Base-by-base conservation (phyloP, 2,888 invertebrate species). In the Microctonus aethiopoides region DNA sequence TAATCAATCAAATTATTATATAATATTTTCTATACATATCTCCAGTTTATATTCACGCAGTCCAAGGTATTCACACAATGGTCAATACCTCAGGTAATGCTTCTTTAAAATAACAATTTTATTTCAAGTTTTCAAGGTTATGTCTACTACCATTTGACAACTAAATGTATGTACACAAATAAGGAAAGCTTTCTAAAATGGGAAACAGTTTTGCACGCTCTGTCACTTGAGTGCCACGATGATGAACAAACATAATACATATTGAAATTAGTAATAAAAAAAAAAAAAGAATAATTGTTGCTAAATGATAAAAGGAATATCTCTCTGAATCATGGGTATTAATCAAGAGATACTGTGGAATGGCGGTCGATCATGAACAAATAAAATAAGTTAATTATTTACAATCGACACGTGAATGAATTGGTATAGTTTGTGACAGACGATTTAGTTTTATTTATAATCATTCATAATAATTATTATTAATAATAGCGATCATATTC, bases 341-440 rank as follows among this genome's bases (percentile, higher is more conserved):
- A 46, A 46, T 46, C 20, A 16, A n/a, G n/a, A 20, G n/a, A n/a
- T n/a, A n/a, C n/a, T 46, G 46, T 16, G 16, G 46, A 46, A 46
- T 46, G 46, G 46, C 46, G 46, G 46, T 46, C 46, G 46, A 46
- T 46, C 16, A 46, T 46, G 16, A 46, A n/a, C 1, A 46, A 16
- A 46, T 16, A 46, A 46, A 29, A 29, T 16, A 7, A 20, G 1
- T 9, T 24, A n/a, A 54, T 54, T 11, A 13, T 54, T 54, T 11
- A 5, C 54, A 26, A 54, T 54, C 54, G 26, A 54, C 54, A n/a
- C 22, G 54, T 26, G 54, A 13, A 54, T 54, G 54, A 26, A 54
- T 54, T 24, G 26, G 22, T 32, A 64, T 66, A 56, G 57, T 54
- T 34, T 57, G 29, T 57, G 66, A 26, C 36, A 66, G 66, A 57